Base-by-base conservation (phyloP, 2,888 invertebrate species). In the Cheilosia vernalis region DNA sequence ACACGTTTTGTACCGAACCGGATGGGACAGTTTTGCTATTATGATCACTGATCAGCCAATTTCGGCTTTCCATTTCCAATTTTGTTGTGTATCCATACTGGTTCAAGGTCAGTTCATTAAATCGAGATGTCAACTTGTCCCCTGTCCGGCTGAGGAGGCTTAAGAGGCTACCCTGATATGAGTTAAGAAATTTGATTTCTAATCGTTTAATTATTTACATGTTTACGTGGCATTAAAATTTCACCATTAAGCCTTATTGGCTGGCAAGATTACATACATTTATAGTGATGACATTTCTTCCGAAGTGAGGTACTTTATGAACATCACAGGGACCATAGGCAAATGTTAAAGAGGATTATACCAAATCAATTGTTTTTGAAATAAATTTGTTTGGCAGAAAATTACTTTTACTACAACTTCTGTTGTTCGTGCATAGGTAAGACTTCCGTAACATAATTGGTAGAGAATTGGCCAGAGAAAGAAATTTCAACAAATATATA, bases 81-180 rank as follows among this genome's bases (percentile, higher is more conserved):
- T 70, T 27, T 66, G n/a, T 55, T 55, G 49, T 63, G 40, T 13
- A 13, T 37, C 4, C 1, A 13, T 37, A 74, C 47, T 82, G 42
- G 82, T 61, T 66, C 82, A 82, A 82, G 82, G 82, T 61, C 55
- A 55, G 55, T 19, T 15, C n/a, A 58, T 21, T 42, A 10, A 56
- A 27, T 47, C 51, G 15, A 51, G 10, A 4, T 27, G 40, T 42
- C 19, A 19, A 49, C 27, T 17, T 61, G 42, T 30, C 13, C 40
- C 27, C 21, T 27, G 27, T 55, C 19, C 10, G 17, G 13, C 15
- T 44, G 9, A 44, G 17, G 7, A 7, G 5, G 2, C 10, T 47
- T 47, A 17, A 47, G 47, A 9, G 7, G 19, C 47, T 47, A 47
- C 9, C 0, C 17, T 7, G 15, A 5, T 44, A 44, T 44, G 0